Evolutionary conservation across 1,140 invertebrate species (phyloP).

Genomic region (Caerostris extrusa): DNA sequence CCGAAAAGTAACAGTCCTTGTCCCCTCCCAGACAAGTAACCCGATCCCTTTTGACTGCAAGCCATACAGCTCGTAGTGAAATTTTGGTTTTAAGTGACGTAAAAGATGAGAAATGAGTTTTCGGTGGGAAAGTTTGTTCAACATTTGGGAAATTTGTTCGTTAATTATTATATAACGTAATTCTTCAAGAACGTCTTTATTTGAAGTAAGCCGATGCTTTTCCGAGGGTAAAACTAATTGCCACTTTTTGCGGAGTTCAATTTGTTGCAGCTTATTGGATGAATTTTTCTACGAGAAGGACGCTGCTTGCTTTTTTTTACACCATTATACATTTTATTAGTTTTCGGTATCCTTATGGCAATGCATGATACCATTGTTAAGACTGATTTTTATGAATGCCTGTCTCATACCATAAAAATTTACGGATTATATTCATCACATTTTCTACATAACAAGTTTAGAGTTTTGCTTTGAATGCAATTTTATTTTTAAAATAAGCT

Average conservation of each 20-base stretch:
- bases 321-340: too few species aligned
- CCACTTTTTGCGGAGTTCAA: not conserved
- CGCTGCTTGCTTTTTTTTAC: too few species aligned
- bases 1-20: not conserved
- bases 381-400: too few species aligned
- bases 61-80: not conserved
- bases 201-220: not conserved
- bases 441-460: too few species aligned
- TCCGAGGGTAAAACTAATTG: not conserved
- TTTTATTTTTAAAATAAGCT: too few species aligned
- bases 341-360: too few species aligned
- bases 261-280: not conserved
- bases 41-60: not conserved
- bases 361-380: too few species aligned
- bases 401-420: too few species aligned
- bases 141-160: not conserved
- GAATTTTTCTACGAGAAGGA: too few species aligned
- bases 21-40: not conserved
- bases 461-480: too few species aligned
- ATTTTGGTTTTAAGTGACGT: not conserved
- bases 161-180: not conserved
- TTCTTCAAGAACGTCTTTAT: not conserved
- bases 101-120: conserved; percentile 11
- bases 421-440: too few species aligned
- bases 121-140: conserved; percentile 15